These are phyloP conservation scores for Andrena bicolor DNA, from an alignment of 2,888 invertebrate genomes.

Conservation along the genomic window DNA sequence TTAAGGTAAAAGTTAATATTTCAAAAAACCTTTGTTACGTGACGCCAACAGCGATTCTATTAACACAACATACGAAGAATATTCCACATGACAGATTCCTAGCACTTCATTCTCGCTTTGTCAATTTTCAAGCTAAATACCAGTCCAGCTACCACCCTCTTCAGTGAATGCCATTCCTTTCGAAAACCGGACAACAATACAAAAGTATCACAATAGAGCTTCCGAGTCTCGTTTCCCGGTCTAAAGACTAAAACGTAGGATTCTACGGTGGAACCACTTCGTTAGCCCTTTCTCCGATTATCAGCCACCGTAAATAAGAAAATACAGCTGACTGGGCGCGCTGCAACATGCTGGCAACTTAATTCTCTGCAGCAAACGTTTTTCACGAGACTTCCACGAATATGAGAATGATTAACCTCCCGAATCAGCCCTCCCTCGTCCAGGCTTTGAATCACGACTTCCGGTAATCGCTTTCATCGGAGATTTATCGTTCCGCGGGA, in stretches of 20 bases:
- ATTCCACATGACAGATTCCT: too few relatives aligned
- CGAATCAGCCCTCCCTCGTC: conserved; percentile 1
- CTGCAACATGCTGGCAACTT: not conserved
- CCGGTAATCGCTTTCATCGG: conserved; percentile 1
- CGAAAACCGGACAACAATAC: not conserved
- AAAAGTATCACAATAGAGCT: not conserved
- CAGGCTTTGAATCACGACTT: not conserved
- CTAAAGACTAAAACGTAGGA: not conserved
- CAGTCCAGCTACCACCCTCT: not conserved
- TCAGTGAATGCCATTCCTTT: not conserved
- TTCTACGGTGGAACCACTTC: not conserved
- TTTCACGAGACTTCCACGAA: not conserved
- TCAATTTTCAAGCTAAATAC: not conserved
- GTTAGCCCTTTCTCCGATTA: not conserved
- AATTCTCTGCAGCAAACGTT: not conserved
- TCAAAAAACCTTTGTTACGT: too few relatives aligned
- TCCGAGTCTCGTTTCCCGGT: not conserved
- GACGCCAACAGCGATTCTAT: too few relatives aligned
- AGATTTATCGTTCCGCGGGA: conserved; percentile 3
- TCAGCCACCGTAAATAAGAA: conserved; percentile 3
- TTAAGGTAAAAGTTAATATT: too few relatives aligned
- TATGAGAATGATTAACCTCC: not conserved
- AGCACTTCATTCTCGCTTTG: not conserved
- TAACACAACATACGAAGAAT: too few relatives aligned
- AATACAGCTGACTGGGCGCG: not conserved